These are phyloP conservation scores for Prunella fulvescens DNA, from an alignment of 2,113 vertebrate species.

Conservation along the genomic window DNA sequence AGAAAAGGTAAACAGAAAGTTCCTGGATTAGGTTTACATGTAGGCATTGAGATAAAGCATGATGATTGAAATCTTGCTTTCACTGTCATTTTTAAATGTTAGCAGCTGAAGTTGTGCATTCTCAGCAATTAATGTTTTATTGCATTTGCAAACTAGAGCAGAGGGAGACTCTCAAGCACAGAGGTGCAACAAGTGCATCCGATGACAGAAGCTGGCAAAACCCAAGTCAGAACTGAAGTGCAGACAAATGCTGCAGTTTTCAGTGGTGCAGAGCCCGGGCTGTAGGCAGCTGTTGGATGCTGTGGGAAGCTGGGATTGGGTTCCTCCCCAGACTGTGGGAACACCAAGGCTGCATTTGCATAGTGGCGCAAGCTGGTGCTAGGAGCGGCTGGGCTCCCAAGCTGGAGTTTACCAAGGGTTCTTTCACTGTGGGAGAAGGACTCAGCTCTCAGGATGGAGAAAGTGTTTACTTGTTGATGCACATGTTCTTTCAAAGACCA, in stretches of 20 bases:
- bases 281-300: background rate
- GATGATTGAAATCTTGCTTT: background rate
- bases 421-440: background rate
- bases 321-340: background rate
- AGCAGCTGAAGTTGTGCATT: background rate
- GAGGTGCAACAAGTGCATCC: background rate
- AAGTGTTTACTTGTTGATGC: background rate
- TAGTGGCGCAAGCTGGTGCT: background rate
- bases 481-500: background rate
- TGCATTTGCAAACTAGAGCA: background rate
- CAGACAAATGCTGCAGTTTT: background rate
- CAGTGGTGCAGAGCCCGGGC: background rate
- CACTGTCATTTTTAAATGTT: background rate
- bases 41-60: background rate
- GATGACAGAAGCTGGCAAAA: background rate
- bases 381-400: background rate
- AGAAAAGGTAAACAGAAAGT: constrained; percentile 8
- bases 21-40: background rate
- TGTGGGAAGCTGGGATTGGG: background rate
- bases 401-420: background rate
- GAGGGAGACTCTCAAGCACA: background rate
- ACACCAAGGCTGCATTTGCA: background rate
- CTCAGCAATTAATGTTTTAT: background rate
- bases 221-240: background rate
- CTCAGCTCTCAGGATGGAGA: background rate